Conservation (phyloP, 2,888 invertebrate genomes). For the Chouioia cunea region DNA sequence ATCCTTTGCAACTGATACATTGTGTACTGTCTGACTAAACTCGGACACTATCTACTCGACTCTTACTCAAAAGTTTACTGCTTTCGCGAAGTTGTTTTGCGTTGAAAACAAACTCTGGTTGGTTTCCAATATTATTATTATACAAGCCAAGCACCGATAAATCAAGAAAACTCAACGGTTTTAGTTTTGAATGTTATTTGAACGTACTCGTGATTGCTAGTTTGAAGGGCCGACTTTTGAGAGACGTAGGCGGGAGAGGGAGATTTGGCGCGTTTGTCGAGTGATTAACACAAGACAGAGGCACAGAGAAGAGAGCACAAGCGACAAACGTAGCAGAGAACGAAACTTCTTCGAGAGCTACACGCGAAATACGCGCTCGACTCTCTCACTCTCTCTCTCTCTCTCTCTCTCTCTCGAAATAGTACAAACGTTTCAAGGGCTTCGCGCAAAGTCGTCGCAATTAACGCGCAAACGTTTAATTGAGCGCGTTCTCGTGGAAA, state of each 20-base stretch:
- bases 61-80: no score
- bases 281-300: slow-evolving; percentile 27
- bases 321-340: slow-evolving; percentile 8
- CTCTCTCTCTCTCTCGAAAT: no score
- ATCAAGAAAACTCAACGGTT: slow-evolving; percentile 10
- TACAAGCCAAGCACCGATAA: no score
- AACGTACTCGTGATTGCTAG: no score
- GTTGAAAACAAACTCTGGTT: no score
- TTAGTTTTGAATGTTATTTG: no score
- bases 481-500: slow-evolving; percentile 58
- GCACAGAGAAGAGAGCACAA: not conserved
- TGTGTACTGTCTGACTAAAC: no score
- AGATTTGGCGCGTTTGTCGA: slow-evolving; percentile 31
- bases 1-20: no score
- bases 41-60: no score
- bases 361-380: not conserved
- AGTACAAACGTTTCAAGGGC: slow-evolving; percentile 50
- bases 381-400: no score
- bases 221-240: not conserved
- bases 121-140: no score
- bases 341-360: slow-evolving; percentile 25
- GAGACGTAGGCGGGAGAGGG: not conserved
- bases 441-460: slow-evolving; percentile 63
- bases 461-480: slow-evolving; percentile 65
- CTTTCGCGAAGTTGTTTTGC: no score